Conservation (phyloP, 1,140 invertebrate genomes). For the Drosophila pseudoananassae region DNA sequence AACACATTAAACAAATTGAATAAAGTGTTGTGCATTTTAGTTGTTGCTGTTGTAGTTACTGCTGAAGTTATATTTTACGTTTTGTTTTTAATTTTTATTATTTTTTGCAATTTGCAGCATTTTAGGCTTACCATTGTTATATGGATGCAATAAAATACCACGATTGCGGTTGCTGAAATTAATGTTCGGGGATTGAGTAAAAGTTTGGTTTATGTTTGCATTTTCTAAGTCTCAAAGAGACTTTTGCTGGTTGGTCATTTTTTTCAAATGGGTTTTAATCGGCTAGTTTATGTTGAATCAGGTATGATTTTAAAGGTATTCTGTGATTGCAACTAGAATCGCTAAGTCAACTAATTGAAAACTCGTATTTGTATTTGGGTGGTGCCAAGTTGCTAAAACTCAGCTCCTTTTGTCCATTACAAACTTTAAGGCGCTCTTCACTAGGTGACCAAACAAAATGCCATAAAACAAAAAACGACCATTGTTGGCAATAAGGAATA, state of each 20-base stretch:
- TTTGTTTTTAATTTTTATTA: conserved; percentile 46
- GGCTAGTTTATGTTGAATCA: conserved; percentile 45
- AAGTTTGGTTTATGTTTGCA: conserved; percentile 55
- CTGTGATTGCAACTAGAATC: conserved; percentile 58
- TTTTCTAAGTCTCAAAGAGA: conserved; percentile 38
- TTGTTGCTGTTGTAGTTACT: conserved; percentile 54
- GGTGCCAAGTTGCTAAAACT: conserved; percentile 41
- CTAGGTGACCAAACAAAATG: conserved; percentile 68
- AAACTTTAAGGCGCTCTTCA: conserved; percentile 71
- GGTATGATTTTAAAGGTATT: conserved; percentile 29
- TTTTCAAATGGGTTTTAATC: conserved; percentile 33
- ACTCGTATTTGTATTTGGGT: conserved; percentile 34
- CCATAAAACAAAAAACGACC: conserved; percentile 54
- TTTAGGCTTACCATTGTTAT: conserved; percentile 86
- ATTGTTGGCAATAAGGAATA: conserved; percentile 44
- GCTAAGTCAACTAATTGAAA: conserved; percentile 62
- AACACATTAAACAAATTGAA: conserved; percentile 47
- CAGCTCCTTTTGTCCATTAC: conserved; percentile 80
- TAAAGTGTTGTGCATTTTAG: conserved; percentile 58
- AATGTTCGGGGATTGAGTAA: conserved; percentile 78
- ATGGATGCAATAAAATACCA: conserved; percentile 86
- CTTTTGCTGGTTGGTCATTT: conserved; percentile 33
- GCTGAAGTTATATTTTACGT: conserved; percentile 46
- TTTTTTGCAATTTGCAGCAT: conserved; percentile 72
- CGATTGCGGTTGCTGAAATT: conserved; percentile 85